Base-by-base conservation (phyloP, 2,113 vertebrate genomes). In the Danionella cerebrum region DNA sequence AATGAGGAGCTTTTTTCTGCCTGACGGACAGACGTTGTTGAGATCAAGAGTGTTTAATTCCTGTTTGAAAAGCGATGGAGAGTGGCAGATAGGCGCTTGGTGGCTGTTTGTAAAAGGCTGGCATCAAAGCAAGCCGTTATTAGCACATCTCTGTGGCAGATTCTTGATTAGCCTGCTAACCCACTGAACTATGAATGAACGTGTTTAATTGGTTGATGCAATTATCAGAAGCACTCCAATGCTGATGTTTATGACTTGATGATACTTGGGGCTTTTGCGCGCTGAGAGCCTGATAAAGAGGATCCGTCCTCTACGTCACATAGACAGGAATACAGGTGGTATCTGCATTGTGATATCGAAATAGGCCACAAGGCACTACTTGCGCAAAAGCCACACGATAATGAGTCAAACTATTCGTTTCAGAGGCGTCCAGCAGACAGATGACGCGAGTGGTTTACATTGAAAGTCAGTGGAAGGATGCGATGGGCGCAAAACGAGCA, bases 1-100 rank as follows among this genome's bases (percentile, higher is more conserved):
- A 73, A 73, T 54, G 64, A 65, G 70, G 68, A 52, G 65, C 58
- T 52, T 38, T 24, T 14, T 64, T 48, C n/a, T n/a, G n/a, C n/a
- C n/a, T 53, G 72, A 42, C 33, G 51, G 19, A 42, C 63, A 12
- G 35, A 68, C 58, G 73, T 39, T 27, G 60, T 35, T 38, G 44
- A 66, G 42, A 35, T 75, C 42, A 41, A 54, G 53, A 69, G 44
- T 31, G 47, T 65, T 78, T 71, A 55, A 65, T 73, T 70, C 19
- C 67, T 76, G 10, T 66, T 67, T 65, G 57, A 54, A 69, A 58
- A 54, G 35, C 64, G 55, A 54, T 25, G 47, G 21, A 50, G 33
- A 54, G 33, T 66, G 42, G 45, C 69, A 60, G 58, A 52, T 52
- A 14, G 5, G 1, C 24, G 31, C 31, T 67, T 52, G 59, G 47